Percentiles rank a stretch among this genome's conserved stretches.
Evolutionary conservation across 2,888 invertebrate genomes (phyloP).

Genomic region (Entomobrya multifasciata): DNA sequence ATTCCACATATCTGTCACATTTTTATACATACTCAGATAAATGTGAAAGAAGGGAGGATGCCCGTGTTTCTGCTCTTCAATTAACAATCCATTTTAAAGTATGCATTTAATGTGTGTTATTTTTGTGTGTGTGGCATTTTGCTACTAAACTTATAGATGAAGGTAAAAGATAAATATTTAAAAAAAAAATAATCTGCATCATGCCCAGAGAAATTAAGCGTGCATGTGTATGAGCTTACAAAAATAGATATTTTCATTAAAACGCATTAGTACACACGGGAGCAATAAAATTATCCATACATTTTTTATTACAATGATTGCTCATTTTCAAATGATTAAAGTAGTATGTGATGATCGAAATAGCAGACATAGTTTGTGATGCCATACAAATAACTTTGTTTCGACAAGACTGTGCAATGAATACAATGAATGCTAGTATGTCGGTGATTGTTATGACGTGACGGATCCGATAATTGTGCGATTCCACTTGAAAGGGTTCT

Average conservation of each 20-base stretch:
- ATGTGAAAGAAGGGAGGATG: constrained; percentile 4
- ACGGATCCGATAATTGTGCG: constrained; percentile 64
- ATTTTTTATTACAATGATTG: neutral
- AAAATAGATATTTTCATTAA: neutral
- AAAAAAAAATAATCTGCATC: neutral
- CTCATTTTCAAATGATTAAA: neutral
- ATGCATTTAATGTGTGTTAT: neutral
- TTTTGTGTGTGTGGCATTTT: constrained; percentile 24
- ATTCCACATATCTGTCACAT: constrained; percentile 61
- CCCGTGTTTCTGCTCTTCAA: constrained; percentile 28
- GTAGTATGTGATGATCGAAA: too few species aligned
- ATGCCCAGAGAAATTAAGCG: neutral
- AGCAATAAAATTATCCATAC: neutral
- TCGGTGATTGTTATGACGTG: constrained; percentile 44
- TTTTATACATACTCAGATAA: constrained; percentile 25
- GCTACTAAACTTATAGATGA: neutral
- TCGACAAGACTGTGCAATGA: neutral
- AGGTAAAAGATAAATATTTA: too few species aligned
- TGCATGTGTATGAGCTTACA: neutral
- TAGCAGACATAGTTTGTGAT: too few species aligned
- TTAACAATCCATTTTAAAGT: constrained; percentile 51
- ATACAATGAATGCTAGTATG: neutral
- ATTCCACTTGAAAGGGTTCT: constrained; percentile 50
- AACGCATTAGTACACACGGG: neutral
- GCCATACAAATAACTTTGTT: neutral